Conservation (phyloP, 2,113 vertebrate species). For the Phaethornis superciliosus region DNA sequence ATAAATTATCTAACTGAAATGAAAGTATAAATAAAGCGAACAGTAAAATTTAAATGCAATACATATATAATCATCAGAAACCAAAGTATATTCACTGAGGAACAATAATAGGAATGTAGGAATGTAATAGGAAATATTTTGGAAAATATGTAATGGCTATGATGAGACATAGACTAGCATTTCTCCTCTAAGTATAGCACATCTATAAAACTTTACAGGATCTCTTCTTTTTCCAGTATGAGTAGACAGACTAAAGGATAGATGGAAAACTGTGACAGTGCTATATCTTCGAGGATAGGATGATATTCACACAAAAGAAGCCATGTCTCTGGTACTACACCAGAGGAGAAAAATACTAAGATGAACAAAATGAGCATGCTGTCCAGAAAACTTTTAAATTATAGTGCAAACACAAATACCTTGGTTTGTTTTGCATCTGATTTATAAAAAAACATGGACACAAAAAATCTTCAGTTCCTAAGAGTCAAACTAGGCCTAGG, state of each 20-base stretch:
- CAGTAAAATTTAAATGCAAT: not conserved
- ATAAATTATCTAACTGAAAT: not conserved
- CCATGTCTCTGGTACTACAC: not conserved
- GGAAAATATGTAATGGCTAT: not conserved
- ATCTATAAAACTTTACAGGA: not conserved
- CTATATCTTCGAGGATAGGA: not conserved
- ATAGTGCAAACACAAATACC: not conserved
- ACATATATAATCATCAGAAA: not conserved
- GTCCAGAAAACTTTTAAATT: not conserved
- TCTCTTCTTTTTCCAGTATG: not conserved
- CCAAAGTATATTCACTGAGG: not conserved
- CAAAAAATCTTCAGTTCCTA: not conserved
- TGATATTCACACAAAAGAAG: not conserved
- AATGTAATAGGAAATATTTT: not conserved
- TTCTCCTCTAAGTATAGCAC: not conserved
- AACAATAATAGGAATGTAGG: not conserved
- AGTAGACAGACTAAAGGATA: not conserved
- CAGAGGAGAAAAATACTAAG: not conserved
- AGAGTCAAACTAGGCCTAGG: not conserved
- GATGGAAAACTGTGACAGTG: not conserved
- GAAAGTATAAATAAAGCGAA: not conserved
- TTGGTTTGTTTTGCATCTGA: not conserved
- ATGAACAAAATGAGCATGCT: not conserved
- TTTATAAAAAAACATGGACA: not conserved
- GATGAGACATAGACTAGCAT: not conserved